A percentile compares a stretch with the other conserved stretches of the same genome.
Evolutionary conservation across 1,140 invertebrate genomes (phyloP).

Genomic region (Nephotettix cincticeps): DNA sequence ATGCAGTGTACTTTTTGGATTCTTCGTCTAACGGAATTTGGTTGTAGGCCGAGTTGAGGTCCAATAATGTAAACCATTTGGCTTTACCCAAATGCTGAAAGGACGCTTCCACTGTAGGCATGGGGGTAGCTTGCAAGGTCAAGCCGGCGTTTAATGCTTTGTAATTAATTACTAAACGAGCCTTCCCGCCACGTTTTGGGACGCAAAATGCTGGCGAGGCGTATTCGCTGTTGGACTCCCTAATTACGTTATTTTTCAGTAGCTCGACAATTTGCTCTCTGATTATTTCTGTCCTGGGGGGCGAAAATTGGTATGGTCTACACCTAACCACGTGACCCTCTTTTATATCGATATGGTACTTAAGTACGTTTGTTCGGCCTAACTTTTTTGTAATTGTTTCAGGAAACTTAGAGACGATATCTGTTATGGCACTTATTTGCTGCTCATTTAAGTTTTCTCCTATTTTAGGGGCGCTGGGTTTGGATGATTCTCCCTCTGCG

Average conservation of each 20-base stretch:
- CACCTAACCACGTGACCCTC: not conserved
- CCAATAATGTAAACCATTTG: not conserved
- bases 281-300: not conserved
- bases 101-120: not conserved
- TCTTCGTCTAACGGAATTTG: no score
- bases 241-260: not conserved
- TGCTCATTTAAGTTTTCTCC: not conserved
- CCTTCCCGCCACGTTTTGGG: not conserved
- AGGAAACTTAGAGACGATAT: not conserved
- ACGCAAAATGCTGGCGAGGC: constrained; percentile 4
- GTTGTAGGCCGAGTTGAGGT: no score
- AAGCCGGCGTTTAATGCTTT: not conserved
- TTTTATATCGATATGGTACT: not conserved
- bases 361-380: not conserved
- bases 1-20: not conserved
- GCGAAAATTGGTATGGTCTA: not conserved
- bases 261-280: not conserved
- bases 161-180: not conserved
- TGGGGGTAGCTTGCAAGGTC: not conserved
- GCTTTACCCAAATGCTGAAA: not conserved
- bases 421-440: not conserved
- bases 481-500: not conserved
- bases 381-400: constrained; percentile 10
- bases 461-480: not conserved
- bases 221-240: not conserved